A percentile compares a stretch with the other conserved stretches of the same genome.
These are phyloP conservation scores for Eupleurogrammus muticus DNA, from an alignment of 2,797 vertebrate genomes.

Conservation along the genomic window DNA sequence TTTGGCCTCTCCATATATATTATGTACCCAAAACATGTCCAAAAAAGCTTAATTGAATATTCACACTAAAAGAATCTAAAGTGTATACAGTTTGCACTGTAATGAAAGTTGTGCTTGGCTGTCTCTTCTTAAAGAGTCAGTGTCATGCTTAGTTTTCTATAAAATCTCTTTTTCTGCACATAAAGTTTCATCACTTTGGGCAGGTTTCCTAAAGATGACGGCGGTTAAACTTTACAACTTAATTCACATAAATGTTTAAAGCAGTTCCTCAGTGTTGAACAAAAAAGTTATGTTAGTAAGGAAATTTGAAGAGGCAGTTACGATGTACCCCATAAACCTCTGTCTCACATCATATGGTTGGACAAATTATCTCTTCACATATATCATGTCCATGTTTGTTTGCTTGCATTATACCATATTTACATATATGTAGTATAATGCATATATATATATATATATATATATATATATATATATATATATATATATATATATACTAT, in stretches of 20 bases:
- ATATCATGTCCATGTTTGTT: no score
- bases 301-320: slow-evolving; percentile 26
- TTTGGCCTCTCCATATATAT: slow-evolving; percentile 4
- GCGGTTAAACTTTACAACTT: slow-evolving; percentile 47
- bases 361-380: no score
- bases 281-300: slow-evolving; percentile 35
- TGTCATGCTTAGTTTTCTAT: slow-evolving; percentile 8
- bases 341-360: no score
- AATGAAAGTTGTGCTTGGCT: slow-evolving; percentile 6
- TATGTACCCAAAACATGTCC: background rate
- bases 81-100: slow-evolving; percentile 5
- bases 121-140: slow-evolving; percentile 4
- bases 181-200: slow-evolving; percentile 50
- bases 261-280: slow-evolving; percentile 22
- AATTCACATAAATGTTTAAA: slow-evolving; percentile 61
- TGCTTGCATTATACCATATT: no score
- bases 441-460: no score
- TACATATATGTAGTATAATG: no score
- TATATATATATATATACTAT: no score
- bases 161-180: slow-evolving; percentile 27
- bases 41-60: background rate
- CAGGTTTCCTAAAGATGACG: slow-evolving; percentile 43
- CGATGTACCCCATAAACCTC: slow-evolving; percentile 37
- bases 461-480: no score
- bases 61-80: slow-evolving; percentile 2